phyloP scores from a whole-genome alignment of 53 echinoderm and acorn worm genomes.

The Echinarachnius parma region DNA sequence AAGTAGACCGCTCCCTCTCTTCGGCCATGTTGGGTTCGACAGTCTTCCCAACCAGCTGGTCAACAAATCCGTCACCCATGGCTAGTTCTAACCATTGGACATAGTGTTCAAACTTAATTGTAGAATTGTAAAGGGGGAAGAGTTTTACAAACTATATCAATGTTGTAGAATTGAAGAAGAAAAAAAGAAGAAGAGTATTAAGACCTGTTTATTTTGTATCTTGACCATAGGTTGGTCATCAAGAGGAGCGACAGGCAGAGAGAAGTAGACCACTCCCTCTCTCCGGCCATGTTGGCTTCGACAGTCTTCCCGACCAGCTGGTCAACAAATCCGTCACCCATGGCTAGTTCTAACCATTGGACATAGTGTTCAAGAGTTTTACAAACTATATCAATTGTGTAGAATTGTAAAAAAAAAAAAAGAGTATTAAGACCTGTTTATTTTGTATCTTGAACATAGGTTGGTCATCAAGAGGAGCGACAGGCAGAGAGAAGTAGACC shows the following conservation, averaged over 20 bases:
- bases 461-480: slow-evolving; percentile 18
- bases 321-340: slow-evolving; percentile 97
- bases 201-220: no score
- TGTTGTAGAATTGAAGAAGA: no score
- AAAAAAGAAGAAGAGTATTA: no score
- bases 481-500: slow-evolving; percentile 1
- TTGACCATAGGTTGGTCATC: slow-evolving; percentile 35
- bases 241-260: slow-evolving; percentile 5
- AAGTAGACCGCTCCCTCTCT: slow-evolving; percentile 42
- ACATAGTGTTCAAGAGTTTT: no score
- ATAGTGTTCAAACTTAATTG: no score
- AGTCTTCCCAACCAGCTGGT: slow-evolving; percentile 97
- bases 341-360: no score
- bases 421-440: no score
- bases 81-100: no score
- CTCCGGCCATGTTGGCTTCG: slow-evolving; percentile 95
- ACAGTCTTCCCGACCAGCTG: slow-evolving; percentile 95
- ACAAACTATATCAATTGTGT: no score
- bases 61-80: slow-evolving; percentile 93
- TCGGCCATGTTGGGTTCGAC: slow-evolving; percentile 97
- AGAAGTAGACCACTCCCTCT: slow-evolving; percentile 41
- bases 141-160: no score
- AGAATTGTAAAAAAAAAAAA: no score
- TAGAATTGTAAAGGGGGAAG: no score
- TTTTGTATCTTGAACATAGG: not conserved